Base-by-base conservation (phyloP, 2,797 vertebrate species). In the Garrulus glandarius region DNA sequence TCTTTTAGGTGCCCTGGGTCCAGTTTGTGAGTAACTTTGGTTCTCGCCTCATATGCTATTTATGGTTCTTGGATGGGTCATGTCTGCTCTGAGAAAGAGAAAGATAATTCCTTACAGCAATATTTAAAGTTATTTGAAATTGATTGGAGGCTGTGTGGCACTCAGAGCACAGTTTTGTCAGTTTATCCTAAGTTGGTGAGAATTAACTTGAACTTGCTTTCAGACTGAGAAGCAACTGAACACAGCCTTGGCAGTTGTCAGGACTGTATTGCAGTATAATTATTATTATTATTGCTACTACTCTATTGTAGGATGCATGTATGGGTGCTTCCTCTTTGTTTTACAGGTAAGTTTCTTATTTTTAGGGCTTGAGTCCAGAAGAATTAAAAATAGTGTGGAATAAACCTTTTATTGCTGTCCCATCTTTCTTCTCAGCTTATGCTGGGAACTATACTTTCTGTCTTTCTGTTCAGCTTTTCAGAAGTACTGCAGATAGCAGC, bases 131-230 rank as follows among this genome's bases (percentile, higher is more conserved):
- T 56, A 29, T 23, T 50, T 85, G 29, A 81, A 84, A 55, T 17
- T 44, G 49, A 30, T 36, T 63, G 32, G 21, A 76, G 20, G 12
- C 26, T 50, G 17, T 41, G 41, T 80, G 39, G 36, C 82, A 74
- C 16, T 61, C 6, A 3, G 63, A 67, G 22, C 2, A 21, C 3
- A 37, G 13, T 77, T 92, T 78, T 92, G 36, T 47, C 14, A 32
- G 7, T 26, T 87, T 47, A 30, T 74, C 23, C 17, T 17, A 34
- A 79, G 1, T 6, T 88, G 37, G 4, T 61, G n/a, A 59, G 27
- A 65, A 59, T 44, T 34, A 65, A 34, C 4, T 52, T 88, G 15
- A 10, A 10, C 26, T 76, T 0, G 0, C 8, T 30, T 13, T 43
- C 34, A n/a, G 52, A 24, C 56, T 67, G 18, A 76, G 61, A 52